These are phyloP conservation scores for Spizaetus ornatus DNA, from an alignment of 2,113 vertebrate genomes.

Conservation along the genomic window DNA sequence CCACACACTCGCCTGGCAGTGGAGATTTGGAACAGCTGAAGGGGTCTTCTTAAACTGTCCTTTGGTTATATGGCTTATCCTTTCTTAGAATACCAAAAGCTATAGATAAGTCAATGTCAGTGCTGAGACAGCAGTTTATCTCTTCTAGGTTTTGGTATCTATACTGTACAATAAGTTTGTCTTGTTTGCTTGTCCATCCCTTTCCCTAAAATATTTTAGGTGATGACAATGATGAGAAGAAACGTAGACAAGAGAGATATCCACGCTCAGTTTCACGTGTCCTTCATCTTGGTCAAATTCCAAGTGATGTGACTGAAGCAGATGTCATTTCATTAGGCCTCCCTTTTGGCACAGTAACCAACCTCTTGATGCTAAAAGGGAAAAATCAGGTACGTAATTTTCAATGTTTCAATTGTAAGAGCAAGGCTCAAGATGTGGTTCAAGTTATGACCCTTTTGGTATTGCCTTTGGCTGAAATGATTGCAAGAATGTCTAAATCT, in stretches of 20 bases:
- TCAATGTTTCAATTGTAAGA: not conserved
- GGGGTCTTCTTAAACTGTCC: not conserved
- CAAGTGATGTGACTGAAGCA: conserved; percentile 75
- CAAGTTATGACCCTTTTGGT: not conserved
- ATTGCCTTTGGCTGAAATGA: not conserved
- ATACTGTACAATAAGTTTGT: not conserved
- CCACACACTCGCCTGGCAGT: not conserved
- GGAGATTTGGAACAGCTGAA: not conserved
- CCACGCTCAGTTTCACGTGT: conserved; percentile 78
- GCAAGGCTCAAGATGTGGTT: not conserved
- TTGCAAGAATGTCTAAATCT: not conserved
- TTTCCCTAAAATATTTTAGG: conserved; percentile 64
- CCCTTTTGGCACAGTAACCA: conserved; percentile 87
- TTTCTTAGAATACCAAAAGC: not conserved
- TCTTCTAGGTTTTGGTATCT: not conserved
- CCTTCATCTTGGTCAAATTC: conserved; percentile 82
- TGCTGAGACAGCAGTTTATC: not conserved
- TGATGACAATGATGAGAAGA: conserved; percentile 76
- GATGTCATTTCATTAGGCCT: conserved; percentile 82
- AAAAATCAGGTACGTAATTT: conserved; percentile 80
- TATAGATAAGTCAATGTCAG: not conserved
- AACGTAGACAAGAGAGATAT: conserved; percentile 69
- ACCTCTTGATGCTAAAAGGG: conserved; percentile 83
- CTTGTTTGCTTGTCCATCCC: not conserved
- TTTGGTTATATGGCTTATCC: not conserved